Conservation (phyloP, 2,113 vertebrate species). For the Thymallus thymallus region DNA sequence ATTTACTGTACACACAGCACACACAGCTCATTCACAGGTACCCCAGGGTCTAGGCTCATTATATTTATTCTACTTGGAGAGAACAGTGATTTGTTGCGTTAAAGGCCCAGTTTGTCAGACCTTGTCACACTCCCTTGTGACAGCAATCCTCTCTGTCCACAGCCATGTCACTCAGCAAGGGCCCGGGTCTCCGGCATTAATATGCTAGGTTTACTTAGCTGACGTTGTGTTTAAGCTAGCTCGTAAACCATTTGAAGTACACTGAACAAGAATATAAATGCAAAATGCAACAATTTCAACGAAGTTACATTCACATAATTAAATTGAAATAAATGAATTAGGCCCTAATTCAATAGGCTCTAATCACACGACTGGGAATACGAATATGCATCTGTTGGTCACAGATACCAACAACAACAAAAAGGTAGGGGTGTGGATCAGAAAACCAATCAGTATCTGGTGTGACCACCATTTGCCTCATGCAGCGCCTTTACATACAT, state of each 20-base stretch:
- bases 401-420: too few relatives aligned
- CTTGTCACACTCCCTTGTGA: slow-evolving; percentile 30
- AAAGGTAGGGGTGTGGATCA: too few relatives aligned
- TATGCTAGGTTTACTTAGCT: slow-evolving; percentile 51
- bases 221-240: slow-evolving; percentile 25
- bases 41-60: slow-evolving; percentile 64
- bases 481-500: too few relatives aligned
- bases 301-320: too few relatives aligned
- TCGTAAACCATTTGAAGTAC: slow-evolving; percentile 20
- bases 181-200: slow-evolving; percentile 27
- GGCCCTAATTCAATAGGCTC: too few relatives aligned
- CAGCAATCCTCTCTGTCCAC: slow-evolving; percentile 53
- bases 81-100: slow-evolving; percentile 63
- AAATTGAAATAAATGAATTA: too few relatives aligned
- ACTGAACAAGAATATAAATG: too few relatives aligned
- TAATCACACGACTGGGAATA: too few relatives aligned
- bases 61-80: slow-evolving; percentile 53
- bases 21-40: slow-evolving; percentile 13
- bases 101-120: slow-evolving; percentile 50
- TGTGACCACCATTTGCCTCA: too few relatives aligned
- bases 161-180: slow-evolving; percentile 41
- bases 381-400: too few relatives aligned
- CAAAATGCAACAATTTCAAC: too few relatives aligned
- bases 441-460: too few relatives aligned
- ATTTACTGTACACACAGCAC: background rate